phyloP scores from a whole-genome alignment of 2,113 vertebrate species.

The Cavia porcellus region DNA sequence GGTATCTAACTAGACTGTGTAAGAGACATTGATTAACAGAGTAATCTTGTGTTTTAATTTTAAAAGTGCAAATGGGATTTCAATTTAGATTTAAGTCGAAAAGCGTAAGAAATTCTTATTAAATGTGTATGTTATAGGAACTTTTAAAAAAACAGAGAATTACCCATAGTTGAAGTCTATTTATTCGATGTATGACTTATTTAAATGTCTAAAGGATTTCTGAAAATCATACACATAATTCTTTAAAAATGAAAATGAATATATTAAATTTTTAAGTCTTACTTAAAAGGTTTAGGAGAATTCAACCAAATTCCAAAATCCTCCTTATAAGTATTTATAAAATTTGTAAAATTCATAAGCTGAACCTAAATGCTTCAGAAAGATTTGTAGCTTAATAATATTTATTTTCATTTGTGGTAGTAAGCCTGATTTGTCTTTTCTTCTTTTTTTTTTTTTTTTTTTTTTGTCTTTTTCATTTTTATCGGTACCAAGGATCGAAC shows the following conservation, averaged over 20 bases:
- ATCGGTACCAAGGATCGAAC: no score
- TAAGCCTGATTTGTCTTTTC: neutral
- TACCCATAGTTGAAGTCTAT: neutral
- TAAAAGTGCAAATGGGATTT: conserved; percentile 50
- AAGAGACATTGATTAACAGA: conserved; percentile 2
- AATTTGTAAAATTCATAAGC: neutral
- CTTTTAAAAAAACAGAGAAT: conserved; percentile 15
- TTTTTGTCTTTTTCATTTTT: no score
- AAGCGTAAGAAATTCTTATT: conserved; percentile 41
- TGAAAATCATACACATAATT: neutral
- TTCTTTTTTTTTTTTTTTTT: no score
- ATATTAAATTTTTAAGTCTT: neutral
- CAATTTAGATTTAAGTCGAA: conserved; percentile 33
- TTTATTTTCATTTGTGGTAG: neutral
- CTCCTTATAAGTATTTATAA: neutral
- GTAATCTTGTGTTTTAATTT: neutral
- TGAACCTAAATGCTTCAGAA: neutral
- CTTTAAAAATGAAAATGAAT: neutral
- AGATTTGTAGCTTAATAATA: neutral
- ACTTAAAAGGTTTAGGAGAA: neutral
- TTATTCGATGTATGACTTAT: neutral
- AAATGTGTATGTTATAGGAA: neutral
- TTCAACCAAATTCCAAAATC: neutral
- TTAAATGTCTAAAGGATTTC: neutral
- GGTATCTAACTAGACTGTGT: neutral